Conservation (phyloP, 23 tunicate genomes). For the Diplosoma virens region DNA sequence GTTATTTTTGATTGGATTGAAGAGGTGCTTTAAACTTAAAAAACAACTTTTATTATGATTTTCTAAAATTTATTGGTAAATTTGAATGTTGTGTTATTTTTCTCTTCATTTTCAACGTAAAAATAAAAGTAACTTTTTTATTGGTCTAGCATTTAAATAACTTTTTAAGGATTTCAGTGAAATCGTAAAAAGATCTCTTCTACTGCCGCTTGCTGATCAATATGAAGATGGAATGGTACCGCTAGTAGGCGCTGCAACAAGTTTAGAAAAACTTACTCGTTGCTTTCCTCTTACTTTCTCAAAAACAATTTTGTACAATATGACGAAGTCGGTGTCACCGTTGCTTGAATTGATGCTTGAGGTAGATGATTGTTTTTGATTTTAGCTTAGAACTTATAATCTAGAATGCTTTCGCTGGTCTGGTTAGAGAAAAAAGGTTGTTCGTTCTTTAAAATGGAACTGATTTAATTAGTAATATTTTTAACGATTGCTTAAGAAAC, state of each 20-base stretch:
- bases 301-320: slow-evolving; percentile 62
- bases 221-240: slow-evolving; percentile 13
- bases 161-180: slow-evolving; percentile 50
- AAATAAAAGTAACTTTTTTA: neutral
- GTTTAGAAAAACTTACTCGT: slow-evolving; percentile 34
- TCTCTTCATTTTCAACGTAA: neutral
- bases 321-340: slow-evolving; percentile 47
- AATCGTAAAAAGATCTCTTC: slow-evolving; percentile 43
- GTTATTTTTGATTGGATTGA: too few relatives aligned
- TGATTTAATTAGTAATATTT: too few relatives aligned
- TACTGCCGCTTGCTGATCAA: slow-evolving; percentile 40
- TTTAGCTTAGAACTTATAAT: too few relatives aligned
- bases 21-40: too few relatives aligned
- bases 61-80: neutral
- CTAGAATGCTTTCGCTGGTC: too few relatives aligned
- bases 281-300: slow-evolving; percentile 75
- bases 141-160: neutral
- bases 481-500: too few relatives aligned
- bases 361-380: too few relatives aligned
- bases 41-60: too few relatives aligned
- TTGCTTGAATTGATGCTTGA: slow-evolving; percentile 23
- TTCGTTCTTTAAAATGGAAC: too few relatives aligned
- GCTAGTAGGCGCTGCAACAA: slow-evolving; percentile 29
- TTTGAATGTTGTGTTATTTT: neutral
- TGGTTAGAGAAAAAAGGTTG: too few relatives aligned